Evolutionary conservation across 2,113 vertebrate species (phyloP).

Genomic region (Macroglossus sobrinus): DNA sequence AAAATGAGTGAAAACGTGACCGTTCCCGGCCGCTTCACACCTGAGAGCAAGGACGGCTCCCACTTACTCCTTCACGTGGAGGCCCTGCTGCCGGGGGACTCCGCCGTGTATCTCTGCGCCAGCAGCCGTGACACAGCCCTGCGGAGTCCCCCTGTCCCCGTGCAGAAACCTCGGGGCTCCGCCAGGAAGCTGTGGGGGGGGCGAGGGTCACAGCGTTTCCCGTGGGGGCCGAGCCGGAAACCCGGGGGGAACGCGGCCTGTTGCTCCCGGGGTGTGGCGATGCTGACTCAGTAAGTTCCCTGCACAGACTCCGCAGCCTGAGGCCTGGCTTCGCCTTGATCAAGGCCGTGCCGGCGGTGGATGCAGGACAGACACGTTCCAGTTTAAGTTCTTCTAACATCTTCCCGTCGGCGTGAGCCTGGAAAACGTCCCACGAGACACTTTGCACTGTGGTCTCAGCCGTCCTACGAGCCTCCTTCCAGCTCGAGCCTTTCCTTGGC

Average conservation of each 20-base stretch:
- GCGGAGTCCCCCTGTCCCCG: too few relatives aligned
- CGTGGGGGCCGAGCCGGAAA: background rate
- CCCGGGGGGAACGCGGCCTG: background rate
- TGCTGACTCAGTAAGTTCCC: background rate
- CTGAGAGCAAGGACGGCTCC: rapidly evolving
- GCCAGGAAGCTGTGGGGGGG: background rate
- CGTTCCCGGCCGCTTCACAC: background rate
- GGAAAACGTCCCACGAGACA: background rate
- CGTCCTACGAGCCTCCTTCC: background rate
- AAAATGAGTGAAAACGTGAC: rapidly evolving
- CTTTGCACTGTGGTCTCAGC: background rate
- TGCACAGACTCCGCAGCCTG: rapidly evolving
- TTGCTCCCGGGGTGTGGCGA: rapidly evolving
- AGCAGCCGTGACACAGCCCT: too few relatives aligned
- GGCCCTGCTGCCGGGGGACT: rapidly evolving
- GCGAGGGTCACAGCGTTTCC: rapidly evolving
- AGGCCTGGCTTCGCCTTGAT: background rate
- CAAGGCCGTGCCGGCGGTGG: background rate
- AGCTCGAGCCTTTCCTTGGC: background rate
- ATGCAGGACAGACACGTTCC: background rate
- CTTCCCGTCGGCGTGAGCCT: too few relatives aligned
- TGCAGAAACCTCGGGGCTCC: background rate
- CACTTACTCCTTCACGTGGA: background rate
- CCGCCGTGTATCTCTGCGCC: too few relatives aligned
- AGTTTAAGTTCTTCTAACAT: too few relatives aligned